A percentile compares a stretch with the other conserved stretches of the same genome.
These are phyloP conservation scores for Caenorhabditis sp. DNA, from an alignment of 2,888 invertebrate genomes.

Conservation along the genomic window DNA sequence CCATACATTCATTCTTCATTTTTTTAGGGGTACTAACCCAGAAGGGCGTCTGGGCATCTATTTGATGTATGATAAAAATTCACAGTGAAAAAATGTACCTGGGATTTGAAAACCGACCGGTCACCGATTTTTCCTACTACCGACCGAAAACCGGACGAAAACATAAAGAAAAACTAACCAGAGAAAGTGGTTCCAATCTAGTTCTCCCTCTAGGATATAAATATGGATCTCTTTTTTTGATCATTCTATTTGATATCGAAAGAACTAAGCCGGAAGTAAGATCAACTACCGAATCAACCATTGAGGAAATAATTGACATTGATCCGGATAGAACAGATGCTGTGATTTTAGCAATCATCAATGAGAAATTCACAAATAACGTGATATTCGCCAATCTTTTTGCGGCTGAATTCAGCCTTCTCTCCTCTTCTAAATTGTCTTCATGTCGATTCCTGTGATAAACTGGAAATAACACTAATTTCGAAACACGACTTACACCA, in stretches of 20 bases:
- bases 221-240: conserved; percentile 72
- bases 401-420: conserved; percentile 26
- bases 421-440: conserved; percentile 2
- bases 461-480: not conserved
- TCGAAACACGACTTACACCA: not conserved
- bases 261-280: conserved; percentile 69
- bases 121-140: too few relatives aligned
- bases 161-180: too few relatives aligned
- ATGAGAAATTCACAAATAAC: conserved; percentile 64
- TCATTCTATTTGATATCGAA: conserved; percentile 60
- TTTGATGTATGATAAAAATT: too few relatives aligned
- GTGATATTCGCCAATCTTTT: conserved; percentile 55
- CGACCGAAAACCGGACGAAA: too few relatives aligned
- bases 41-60: too few relatives aligned
- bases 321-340: conserved; percentile 73
- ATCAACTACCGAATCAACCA: conserved; percentile 74
- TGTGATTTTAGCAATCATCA: conserved; percentile 71
- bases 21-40: too few relatives aligned
- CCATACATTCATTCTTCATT: too few relatives aligned
- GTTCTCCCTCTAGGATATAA: conserved; percentile 74
- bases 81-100: too few relatives aligned
- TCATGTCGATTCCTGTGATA: conserved; percentile 6
- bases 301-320: conserved; percentile 73
- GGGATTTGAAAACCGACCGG: conserved; percentile 1
- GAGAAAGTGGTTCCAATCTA: conserved; percentile 73